Evolutionary conservation across 2,113 vertebrate species (phyloP).

Genomic region (Oenanthe melanoleuca): DNA sequence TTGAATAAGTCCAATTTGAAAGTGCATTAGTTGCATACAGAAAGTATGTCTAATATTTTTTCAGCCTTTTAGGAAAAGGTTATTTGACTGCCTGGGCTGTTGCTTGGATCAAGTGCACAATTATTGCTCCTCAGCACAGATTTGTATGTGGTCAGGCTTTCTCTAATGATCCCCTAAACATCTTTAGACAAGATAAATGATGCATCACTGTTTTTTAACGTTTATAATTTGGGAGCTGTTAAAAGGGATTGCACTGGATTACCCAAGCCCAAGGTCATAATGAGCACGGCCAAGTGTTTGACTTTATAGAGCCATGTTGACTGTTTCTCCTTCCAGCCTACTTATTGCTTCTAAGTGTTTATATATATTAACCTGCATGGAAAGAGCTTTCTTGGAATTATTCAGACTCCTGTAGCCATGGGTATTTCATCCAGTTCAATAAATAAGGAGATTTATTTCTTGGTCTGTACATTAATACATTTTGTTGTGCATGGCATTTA

Average conservation of each 20-base stretch:
- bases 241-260: neutral
- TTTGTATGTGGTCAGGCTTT: neutral
- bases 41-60: neutral
- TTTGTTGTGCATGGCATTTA: neutral
- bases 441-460: neutral
- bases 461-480: neutral
- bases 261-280: neutral
- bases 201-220: neutral
- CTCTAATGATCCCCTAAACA: neutral
- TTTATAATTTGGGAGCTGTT: neutral
- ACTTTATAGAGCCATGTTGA: neutral
- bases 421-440: neutral
- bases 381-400: neutral
- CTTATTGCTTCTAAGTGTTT: neutral
- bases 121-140: neutral
- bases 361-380: neutral
- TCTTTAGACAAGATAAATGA: neutral
- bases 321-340: neutral
- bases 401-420: neutral
- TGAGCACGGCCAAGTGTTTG: accelerated
- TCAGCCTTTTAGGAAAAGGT: neutral
- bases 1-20: neutral
- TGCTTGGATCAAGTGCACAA: neutral
- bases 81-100: neutral
- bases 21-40: neutral